These are phyloP conservation scores for Scolopax mira DNA, from an alignment of 2,113 vertebrate species.

Conservation along the genomic window DNA sequence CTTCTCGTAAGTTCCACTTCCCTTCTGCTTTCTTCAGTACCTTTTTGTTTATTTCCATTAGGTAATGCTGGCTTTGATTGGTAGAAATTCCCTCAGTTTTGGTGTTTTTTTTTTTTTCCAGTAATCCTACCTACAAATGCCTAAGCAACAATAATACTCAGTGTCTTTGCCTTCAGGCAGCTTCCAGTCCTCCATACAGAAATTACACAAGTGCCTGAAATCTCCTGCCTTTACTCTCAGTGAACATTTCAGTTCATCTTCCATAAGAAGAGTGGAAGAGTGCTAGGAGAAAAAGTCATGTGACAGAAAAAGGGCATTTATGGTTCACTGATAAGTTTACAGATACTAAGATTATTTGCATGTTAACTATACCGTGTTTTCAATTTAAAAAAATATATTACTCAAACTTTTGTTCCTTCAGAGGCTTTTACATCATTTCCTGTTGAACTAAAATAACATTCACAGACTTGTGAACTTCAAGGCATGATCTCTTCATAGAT, in stretches of 20 bases:
- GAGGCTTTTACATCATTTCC: background rate
- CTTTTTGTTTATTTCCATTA: background rate
- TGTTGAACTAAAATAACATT: background rate
- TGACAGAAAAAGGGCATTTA: background rate
- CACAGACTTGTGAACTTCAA: background rate
- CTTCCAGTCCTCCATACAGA: background rate
- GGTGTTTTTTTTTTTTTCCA: background rate
- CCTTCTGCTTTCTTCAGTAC: background rate
- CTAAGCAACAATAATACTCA: background rate
- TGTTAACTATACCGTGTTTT: background rate
- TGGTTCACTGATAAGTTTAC: too few relatives aligned
- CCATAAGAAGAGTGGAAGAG: background rate
- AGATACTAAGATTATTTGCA: too few relatives aligned
- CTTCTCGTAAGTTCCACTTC: background rate
- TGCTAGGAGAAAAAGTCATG: background rate
- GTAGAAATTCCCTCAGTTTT: background rate
- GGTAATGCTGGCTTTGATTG: background rate
- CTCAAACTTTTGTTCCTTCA: background rate
- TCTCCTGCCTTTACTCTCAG: background rate
- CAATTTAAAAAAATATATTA: background rate
- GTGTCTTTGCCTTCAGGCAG: background rate
- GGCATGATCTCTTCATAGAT: background rate
- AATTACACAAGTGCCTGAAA: background rate
- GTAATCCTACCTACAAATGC: background rate
- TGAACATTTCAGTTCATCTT: background rate